Conservation (phyloP, 2,113 vertebrate species). For the Apodemus speciosus region DNA sequence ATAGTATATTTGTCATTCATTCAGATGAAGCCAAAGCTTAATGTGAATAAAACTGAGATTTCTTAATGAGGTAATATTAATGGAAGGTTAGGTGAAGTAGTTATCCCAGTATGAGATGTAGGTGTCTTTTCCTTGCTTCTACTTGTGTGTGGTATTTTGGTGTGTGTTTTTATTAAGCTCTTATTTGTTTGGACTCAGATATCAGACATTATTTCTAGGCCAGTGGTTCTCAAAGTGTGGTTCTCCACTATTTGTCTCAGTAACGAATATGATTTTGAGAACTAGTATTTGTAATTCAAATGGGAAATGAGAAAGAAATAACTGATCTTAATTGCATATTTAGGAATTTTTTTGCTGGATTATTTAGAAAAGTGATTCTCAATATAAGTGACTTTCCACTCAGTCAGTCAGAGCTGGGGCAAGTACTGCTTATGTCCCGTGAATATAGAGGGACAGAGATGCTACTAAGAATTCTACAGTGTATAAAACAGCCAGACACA, state of each 20-base stretch:
- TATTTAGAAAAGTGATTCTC: neutral
- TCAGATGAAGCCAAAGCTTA: neutral
- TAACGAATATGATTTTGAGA: neutral
- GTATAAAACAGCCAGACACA: neutral
- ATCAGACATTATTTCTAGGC: conserved; percentile 18
- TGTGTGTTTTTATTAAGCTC: neutral
- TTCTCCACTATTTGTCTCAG: neutral
- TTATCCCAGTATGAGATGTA: neutral
- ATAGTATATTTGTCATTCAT: conserved; percentile 5
- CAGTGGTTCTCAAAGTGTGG: neutral
- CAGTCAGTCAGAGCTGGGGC: neutral
- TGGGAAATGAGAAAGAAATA: neutral
- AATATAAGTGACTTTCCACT: neutral
- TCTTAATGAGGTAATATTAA: neutral
- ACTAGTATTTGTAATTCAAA: neutral
- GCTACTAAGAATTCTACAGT: neutral
- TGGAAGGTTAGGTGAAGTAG: neutral
- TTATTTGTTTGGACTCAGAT: neutral
- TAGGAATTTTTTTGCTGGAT: conserved; percentile 9
- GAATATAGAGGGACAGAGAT: neutral
- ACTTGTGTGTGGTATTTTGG: neutral
- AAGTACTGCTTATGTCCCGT: neutral
- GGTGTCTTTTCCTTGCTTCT: neutral
- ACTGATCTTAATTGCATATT: neutral
- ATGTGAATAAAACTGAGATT: neutral